A percentile compares a stretch with the other conserved stretches of the same genome.
Conservation (phyloP, 2,797 vertebrate species). For the Rhincodon typus region DNA sequence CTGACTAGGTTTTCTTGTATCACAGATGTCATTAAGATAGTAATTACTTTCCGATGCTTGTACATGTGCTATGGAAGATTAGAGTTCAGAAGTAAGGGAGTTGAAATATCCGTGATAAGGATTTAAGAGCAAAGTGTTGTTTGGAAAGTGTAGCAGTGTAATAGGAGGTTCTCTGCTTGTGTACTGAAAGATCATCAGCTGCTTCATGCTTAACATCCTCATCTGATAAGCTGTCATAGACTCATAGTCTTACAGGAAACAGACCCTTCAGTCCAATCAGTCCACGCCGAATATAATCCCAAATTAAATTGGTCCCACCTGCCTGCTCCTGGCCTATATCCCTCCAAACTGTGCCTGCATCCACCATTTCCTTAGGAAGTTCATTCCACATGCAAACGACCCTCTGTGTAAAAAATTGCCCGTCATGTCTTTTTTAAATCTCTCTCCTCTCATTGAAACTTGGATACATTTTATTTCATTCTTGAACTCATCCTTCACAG, state of each 20-base stretch:
- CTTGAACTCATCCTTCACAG: neutral
- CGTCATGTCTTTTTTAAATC: too few relatives aligned
- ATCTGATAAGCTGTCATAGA: neutral
- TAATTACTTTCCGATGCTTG: constrained; percentile 9
- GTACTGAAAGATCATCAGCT: neutral
- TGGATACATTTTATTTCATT: neutral
- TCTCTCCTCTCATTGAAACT: too few relatives aligned
- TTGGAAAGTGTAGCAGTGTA: neutral
- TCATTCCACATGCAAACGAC: too few relatives aligned
- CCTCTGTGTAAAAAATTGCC: too few relatives aligned
- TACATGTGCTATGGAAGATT: constrained; percentile 29
- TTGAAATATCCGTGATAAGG: constrained; percentile 10
- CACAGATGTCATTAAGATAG: neutral
- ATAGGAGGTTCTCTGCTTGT: neutral
- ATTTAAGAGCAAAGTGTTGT: constrained; percentile 6
- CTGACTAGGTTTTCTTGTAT: constrained; percentile 14
- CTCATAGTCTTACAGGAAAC: too few relatives aligned
- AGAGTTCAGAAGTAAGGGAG: neutral
- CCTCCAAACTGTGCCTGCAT: too few relatives aligned
- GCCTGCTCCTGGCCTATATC: too few relatives aligned
- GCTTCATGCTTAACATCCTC: neutral
- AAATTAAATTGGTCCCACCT: too few relatives aligned
- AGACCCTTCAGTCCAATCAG: too few relatives aligned
- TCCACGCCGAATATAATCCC: too few relatives aligned
- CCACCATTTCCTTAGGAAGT: too few relatives aligned